Conservation (phyloP, 2,797 vertebrate genomes). For the Gallinago stenura region DNA sequence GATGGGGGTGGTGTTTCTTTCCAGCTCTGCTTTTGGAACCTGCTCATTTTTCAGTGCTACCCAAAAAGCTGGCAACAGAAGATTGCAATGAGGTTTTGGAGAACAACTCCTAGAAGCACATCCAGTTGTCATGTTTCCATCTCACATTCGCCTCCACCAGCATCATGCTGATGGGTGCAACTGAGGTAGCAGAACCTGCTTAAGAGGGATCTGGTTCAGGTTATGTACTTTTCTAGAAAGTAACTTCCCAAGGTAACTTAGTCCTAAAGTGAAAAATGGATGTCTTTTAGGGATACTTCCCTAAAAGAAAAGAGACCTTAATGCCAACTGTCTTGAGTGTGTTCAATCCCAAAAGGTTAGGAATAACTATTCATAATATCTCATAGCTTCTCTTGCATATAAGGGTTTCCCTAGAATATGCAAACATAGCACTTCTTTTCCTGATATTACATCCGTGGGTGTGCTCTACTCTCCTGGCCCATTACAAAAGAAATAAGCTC, state of each 20-base stretch:
- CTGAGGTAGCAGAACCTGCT: background rate
- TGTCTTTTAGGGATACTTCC: background rate
- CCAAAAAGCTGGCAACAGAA: background rate
- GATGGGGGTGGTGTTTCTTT: background rate
- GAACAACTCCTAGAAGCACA: background rate
- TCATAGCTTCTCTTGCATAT: background rate
- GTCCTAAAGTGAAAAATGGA: background rate
- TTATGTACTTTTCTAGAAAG: background rate
- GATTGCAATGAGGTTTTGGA: background rate
- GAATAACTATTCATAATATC: background rate
- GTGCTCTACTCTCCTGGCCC: background rate
- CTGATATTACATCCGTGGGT: background rate
- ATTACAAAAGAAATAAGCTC: background rate
- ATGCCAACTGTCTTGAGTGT: background rate
- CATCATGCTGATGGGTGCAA: background rate
- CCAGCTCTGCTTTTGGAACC: background rate
- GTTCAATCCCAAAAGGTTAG: background rate
- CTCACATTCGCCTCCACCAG: background rate
- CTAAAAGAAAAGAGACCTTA: background rate
- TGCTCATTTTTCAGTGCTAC: background rate
- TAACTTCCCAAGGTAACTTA: background rate
- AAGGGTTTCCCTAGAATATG: background rate
- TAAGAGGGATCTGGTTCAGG: background rate
- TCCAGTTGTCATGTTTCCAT: constrained; percentile 26
- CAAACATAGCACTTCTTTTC: background rate